Conservation (phyloP, 2,888 invertebrate species). For the Pollenia amentaria region DNA sequence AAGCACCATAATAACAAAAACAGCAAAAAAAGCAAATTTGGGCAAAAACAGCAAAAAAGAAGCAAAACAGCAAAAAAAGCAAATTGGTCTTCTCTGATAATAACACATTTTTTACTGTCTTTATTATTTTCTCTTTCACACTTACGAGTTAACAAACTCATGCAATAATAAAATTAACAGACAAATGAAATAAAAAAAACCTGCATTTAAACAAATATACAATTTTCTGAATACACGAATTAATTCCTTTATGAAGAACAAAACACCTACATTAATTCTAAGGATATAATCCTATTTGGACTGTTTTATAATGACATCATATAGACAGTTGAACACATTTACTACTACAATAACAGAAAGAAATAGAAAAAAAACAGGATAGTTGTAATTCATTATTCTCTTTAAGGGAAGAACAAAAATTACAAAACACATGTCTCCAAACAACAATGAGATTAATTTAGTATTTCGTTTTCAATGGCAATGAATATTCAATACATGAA, state of each 20-base stretch:
- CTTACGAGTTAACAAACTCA: too few species aligned
- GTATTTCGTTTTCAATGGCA: conserved; percentile 7
- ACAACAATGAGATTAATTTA: conserved; percentile 14
- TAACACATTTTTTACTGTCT: too few species aligned
- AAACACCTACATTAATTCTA: background rate
- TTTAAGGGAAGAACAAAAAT: background rate
- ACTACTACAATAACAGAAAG: background rate
- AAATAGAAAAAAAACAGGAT: background rate
- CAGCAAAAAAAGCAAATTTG: too few species aligned
- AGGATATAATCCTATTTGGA: background rate
- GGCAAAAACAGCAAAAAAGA: too few species aligned
- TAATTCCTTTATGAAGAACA: conserved; percentile 9
- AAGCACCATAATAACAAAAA: too few species aligned
- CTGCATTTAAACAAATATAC: background rate
- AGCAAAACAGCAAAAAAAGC: too few species aligned
- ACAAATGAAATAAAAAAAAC: background rate
- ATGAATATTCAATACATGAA: background rate
- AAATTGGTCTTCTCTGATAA: too few species aligned
- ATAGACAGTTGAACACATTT: background rate
- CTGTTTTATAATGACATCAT: conserved; percentile 10
- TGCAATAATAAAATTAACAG: conserved; percentile 6
- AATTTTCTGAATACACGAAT: too few species aligned
- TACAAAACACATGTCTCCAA: conserved; percentile 6
- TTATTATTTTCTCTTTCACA: too few species aligned
- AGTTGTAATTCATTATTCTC: background rate